A percentile compares a stretch with the other conserved stretches of the same genome.
These are phyloP conservation scores for Dynastes grantii DNA, from an alignment of 2,888 invertebrate species.

Conservation along the genomic window DNA sequence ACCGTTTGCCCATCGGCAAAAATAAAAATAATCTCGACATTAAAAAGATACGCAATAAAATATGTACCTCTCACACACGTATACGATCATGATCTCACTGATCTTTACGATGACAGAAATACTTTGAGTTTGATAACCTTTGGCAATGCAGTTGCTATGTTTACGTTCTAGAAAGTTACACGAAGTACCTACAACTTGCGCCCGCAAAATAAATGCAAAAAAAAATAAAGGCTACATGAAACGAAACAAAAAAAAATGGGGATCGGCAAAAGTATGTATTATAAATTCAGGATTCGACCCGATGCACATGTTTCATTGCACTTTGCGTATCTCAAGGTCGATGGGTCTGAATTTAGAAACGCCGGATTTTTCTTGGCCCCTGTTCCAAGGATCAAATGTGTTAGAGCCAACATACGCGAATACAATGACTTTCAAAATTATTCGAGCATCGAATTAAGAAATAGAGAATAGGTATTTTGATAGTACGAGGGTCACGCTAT, in stretches of 20 bases:
- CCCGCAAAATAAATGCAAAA: conserved; percentile 35
- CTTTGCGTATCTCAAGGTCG: conserved; percentile 66
- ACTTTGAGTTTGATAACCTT: conserved; percentile 19
- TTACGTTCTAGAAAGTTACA: conserved; percentile 18
- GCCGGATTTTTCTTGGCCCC: conserved; percentile 65
- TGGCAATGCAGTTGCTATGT: conserved; percentile 29
- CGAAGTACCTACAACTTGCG: conserved; percentile 16
- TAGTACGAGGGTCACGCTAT: too few relatives aligned
- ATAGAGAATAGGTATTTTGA: neutral
- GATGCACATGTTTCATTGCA: conserved; percentile 67
- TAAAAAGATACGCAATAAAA: conserved; percentile 23
- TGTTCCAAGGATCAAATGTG: conserved; percentile 63
- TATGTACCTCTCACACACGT: neutral
- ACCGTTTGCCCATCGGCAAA: neutral
- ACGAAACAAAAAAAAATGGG: conserved; percentile 31
- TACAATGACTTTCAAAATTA: conserved; percentile 44
- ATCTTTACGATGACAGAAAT: conserved; percentile 16
- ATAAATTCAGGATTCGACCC: conserved; percentile 46
- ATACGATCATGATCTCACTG: neutral
- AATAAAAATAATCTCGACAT: conserved; percentile 14
- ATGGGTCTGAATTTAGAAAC: conserved; percentile 64
- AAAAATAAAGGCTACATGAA: conserved; percentile 21
- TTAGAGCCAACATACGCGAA: conserved; percentile 32
- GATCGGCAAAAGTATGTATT: conserved; percentile 42
- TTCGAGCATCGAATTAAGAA: neutral